Base-by-base conservation (phyloP, 2,797 vertebrate genomes). In the Crax fasciolata region DNA sequence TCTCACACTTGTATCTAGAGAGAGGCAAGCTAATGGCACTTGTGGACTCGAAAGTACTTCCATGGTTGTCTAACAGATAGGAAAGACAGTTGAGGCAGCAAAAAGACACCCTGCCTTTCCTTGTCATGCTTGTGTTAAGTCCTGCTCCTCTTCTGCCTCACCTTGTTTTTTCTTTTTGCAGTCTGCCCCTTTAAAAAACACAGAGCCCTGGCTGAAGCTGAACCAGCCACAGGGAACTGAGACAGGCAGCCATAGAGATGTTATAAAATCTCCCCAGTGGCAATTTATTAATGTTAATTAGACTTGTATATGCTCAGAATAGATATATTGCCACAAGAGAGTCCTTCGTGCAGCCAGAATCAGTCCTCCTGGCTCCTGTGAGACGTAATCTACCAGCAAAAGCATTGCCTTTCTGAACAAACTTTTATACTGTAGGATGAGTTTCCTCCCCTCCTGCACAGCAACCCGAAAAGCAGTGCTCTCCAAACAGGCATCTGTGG, bases 281-380 rank as follows among this genome's bases (percentile, higher is more conserved):
- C 84, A 90, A 89, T 96, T 93, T 94, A 82, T 93, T 95, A 95
- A 86, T 63, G 39, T 65, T 90, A 79, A 87, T 94, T 85, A 90
- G 80, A 82, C 43, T 79, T 88, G 30, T 63, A 71, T 84, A 63
- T 75, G 59, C 59, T 93, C 59, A 88, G 59, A 92, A 86, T 51
- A 96, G 91, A 81, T 87, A 59, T 91, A 94, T 84, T 93, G 39
- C 91, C 87, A 54, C 67, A 89, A 95, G 83, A 52, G 67, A 92
- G 67, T 51, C 73, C 84, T 92, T 93, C 78, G n/a, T 68, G 58
- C 28, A 78, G 48, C 51, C 62, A 91, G 75, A 81, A 86, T 87
- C 72, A 72, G 78, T 59, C 65, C 70, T 74, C 39, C 15, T 59
- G 82, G 76, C 52, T 93, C 82, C 62, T 1, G 54, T 85, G 87